Conservation (phyloP, 2,888 invertebrate species). For the Eupelmus urozonus region DNA sequence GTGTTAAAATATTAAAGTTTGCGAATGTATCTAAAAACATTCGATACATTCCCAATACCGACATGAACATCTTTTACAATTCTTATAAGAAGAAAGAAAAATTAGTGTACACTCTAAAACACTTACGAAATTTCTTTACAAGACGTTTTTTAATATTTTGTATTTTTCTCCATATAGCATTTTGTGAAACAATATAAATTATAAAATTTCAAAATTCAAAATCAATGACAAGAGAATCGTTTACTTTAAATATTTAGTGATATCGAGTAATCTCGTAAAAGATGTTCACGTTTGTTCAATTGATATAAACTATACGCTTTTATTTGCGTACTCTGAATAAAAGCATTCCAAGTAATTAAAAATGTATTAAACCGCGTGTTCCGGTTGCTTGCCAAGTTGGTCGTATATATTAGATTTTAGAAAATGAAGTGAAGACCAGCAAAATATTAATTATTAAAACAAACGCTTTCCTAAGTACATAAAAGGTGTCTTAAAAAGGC, state of each 20-base stretch:
- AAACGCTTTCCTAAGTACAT: constrained; percentile 50
- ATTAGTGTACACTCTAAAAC: too few species aligned
- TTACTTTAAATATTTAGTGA: too few species aligned
- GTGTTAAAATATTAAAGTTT: constrained; percentile 28
- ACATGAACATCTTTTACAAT: constrained; percentile 24
- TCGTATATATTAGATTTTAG: constrained; percentile 52
- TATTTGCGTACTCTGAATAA: constrained; percentile 57
- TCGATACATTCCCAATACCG: constrained; percentile 49
- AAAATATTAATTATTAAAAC: constrained; percentile 44
- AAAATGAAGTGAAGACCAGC: constrained; percentile 39
- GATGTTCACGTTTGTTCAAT: constrained; percentile 43
- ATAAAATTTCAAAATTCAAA: too few species aligned
- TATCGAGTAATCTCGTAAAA: constrained; percentile 11
- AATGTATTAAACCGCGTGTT: constrained; percentile 52
- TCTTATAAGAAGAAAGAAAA: constrained; percentile 10
- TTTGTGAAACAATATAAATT: too few species aligned
- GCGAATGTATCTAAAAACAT: constrained; percentile 50
- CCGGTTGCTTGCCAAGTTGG: constrained; percentile 58
- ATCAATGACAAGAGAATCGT: too few species aligned
- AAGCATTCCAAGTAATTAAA: constrained; percentile 61
- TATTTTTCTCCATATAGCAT: too few species aligned
- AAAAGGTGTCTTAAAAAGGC: constrained; percentile 55
- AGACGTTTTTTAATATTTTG: neutral
- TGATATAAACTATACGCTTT: constrained; percentile 54
- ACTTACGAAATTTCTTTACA: neutral